Conservation (phyloP, 2,797 vertebrate genomes). For the Crenuchus spilurus region DNA sequence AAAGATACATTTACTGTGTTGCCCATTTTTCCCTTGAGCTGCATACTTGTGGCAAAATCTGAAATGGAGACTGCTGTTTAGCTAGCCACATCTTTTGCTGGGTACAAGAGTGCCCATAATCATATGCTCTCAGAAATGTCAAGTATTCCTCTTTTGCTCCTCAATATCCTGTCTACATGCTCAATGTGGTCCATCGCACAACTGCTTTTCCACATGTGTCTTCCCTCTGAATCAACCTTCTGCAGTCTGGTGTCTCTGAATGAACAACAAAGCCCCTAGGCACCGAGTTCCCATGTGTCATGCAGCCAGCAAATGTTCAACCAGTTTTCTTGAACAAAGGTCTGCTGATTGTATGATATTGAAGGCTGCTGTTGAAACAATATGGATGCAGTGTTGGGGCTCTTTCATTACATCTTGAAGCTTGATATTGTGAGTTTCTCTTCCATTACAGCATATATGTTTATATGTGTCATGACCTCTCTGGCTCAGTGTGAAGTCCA, state of each 20-base stretch:
- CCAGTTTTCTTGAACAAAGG: background rate
- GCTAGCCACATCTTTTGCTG: conserved; percentile 46
- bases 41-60: conserved; percentile 45
- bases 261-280: conserved; percentile 25
- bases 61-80: conserved; percentile 64
- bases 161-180: conserved; percentile 43
- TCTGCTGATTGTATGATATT: background rate
- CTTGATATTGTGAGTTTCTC: too few species aligned
- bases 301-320: background rate
- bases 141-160: conserved; percentile 40
- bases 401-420: too few species aligned
- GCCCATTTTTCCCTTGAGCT: conserved; percentile 33
- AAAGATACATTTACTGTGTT: conserved; percentile 6
- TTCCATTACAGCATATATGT: too few species aligned
- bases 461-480: too few species aligned
- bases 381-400: too few species aligned
- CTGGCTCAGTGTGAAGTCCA: background rate
- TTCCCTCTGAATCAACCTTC: conserved; percentile 1
- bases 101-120: conserved; percentile 43
- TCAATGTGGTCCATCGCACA: conserved; percentile 9
- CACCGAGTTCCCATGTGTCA: background rate
- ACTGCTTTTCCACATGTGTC: conserved; percentile 8
- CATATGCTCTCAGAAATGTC: conserved; percentile 54
- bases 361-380: too few species aligned
- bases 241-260: conserved; percentile 31